phyloP scores from a whole-genome alignment of 2,113 vertebrate genomes.

The Cygnus buccinator region DNA sequence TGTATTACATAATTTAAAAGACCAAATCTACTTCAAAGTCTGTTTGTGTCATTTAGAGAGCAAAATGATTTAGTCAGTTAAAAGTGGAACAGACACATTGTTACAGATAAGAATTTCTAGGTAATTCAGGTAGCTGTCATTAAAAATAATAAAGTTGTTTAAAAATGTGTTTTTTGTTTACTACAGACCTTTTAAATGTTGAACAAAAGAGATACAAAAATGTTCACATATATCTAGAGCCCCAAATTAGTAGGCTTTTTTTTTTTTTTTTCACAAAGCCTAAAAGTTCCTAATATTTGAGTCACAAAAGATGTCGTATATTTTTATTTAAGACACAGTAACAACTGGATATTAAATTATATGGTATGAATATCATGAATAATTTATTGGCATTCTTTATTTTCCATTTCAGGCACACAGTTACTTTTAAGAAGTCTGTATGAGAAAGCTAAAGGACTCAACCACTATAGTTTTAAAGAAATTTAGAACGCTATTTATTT shows the following conservation, averaged over 20 bases:
- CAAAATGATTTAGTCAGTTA: not conserved
- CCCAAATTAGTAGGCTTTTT: not conserved
- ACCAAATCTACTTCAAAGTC: not conserved
- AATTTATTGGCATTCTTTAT: not conserved
- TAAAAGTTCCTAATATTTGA: slow-evolving; percentile 6
- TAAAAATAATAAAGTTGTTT: not conserved
- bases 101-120: not conserved
- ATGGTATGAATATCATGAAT: not conserved
- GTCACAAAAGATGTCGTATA: not conserved
- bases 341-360: not conserved
- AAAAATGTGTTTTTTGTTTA: not conserved
- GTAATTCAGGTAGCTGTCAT: not conserved
- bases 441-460: not conserved
- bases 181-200: not conserved
- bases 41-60: not conserved
- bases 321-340: slow-evolving; percentile 6
- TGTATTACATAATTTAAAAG: not conserved
- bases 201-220: not conserved
- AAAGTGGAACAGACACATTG: not conserved
- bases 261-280: not conserved
- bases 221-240: not conserved
- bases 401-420: not conserved
- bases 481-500: not conserved
- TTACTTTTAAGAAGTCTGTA: not conserved
- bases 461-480: not conserved